Evolutionary conservation across 2,888 invertebrate species (phyloP).

Genomic region (Anagyrus pseudococci): DNA sequence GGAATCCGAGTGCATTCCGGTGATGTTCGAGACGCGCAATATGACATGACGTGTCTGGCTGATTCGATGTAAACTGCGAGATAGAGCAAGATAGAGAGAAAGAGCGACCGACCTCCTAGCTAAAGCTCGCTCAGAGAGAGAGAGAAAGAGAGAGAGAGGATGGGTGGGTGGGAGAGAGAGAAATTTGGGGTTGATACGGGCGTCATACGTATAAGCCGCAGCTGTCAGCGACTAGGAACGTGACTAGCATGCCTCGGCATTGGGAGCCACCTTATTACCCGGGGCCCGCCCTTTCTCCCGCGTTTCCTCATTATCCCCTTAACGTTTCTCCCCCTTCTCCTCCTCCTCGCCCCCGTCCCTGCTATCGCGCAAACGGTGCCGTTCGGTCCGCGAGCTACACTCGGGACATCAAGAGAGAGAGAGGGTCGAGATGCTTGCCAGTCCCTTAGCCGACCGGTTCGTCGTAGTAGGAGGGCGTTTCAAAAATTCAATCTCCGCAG

Average conservation of each 20-base stretch:
- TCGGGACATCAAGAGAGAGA: constrained; percentile 20
- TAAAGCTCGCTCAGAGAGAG: no score
- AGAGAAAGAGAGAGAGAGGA: no score
- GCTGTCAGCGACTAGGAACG: constrained; percentile 61
- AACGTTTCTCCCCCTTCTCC: constrained; percentile 51
- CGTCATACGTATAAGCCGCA: constrained; percentile 62
- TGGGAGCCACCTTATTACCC: constrained; percentile 58
- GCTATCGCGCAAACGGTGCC: no score
- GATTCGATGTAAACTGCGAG: no score
- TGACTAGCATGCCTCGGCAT: constrained; percentile 59
- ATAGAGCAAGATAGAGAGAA: no score
- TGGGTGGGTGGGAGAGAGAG: constrained; percentile 39
- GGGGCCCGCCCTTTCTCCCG: constrained; percentile 45
- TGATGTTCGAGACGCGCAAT: constrained; percentile 52
- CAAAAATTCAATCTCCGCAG: constrained; percentile 54
- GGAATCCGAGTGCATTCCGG: constrained; percentile 57
- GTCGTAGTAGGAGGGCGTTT: no score
- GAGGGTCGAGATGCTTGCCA: no score
- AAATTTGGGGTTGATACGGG: constrained; percentile 61
- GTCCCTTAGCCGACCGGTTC: no score
- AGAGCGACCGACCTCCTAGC: no score
- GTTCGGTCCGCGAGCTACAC: constrained; percentile 9
- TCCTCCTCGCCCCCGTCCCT: no score
- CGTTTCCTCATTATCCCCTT: constrained; percentile 58
- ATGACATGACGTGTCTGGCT: constrained; percentile 52